phyloP scores from a whole-genome alignment of 1,140 invertebrate genomes.

The Ctenoplectra terminalis region DNA sequence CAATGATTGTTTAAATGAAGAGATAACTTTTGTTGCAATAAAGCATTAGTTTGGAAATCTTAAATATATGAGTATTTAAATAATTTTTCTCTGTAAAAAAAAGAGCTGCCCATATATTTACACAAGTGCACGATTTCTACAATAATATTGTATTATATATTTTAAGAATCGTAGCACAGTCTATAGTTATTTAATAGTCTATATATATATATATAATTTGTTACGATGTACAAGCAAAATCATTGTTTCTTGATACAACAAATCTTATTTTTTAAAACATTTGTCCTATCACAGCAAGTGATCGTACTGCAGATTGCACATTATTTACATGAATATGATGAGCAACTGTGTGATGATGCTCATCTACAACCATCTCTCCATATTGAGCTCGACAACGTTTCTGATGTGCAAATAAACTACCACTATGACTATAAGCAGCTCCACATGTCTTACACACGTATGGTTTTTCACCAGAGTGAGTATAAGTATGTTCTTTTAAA shows the following conservation, averaged over 20 bases:
- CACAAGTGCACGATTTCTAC: slow-evolving; percentile 42
- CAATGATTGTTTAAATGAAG: neutral
- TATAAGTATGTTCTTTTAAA: slow-evolving; percentile 84
- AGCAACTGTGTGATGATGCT: slow-evolving; percentile 74
- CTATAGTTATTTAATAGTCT: neutral
- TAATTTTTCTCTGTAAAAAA: slow-evolving; percentile 43
- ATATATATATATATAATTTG: slow-evolving; percentile 11
- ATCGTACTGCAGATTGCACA: slow-evolving; percentile 78
- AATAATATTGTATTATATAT: slow-evolving; percentile 37
- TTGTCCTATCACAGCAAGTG: slow-evolving; percentile 80
- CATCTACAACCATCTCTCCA: slow-evolving; percentile 76
- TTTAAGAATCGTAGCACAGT: slow-evolving; percentile 2
- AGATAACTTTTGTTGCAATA: slow-evolving; percentile 31
- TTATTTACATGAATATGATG: slow-evolving; percentile 80
- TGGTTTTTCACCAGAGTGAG: slow-evolving; percentile 84
- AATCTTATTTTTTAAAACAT: slow-evolving; percentile 73
- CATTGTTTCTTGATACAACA: neutral
- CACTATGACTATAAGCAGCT: slow-evolving; percentile 82
- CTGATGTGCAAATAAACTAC: slow-evolving; percentile 83
- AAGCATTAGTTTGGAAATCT: slow-evolving; percentile 32
- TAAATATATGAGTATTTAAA: slow-evolving; percentile 30
- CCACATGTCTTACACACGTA: slow-evolving; percentile 85
- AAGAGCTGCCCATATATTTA: slow-evolving; percentile 60
- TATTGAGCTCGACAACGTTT: slow-evolving; percentile 80
- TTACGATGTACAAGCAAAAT: slow-evolving; percentile 1